Conservation (phyloP, 2,797 vertebrate genomes). For the Cirrhinus molitorella region DNA sequence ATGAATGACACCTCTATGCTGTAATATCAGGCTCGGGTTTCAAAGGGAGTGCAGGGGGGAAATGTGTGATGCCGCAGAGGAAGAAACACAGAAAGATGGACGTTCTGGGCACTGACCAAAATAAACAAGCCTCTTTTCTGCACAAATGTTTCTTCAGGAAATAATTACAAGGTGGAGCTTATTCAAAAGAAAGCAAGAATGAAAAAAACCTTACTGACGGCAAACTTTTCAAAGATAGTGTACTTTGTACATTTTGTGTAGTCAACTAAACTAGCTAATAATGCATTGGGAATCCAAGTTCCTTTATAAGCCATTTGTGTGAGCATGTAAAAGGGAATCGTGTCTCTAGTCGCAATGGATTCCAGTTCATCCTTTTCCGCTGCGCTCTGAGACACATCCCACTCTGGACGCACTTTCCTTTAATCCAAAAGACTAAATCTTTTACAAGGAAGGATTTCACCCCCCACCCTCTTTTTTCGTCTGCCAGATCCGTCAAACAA, state of each 20-base stretch:
- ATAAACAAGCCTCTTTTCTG: conserved; percentile 53
- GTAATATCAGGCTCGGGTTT: conserved; percentile 55
- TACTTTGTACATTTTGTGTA: background rate
- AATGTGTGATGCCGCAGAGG: conserved; percentile 36
- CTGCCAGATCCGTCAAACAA: conserved; percentile 77
- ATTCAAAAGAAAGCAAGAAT: background rate
- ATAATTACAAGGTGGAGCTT: conserved; percentile 50
- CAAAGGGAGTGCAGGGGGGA: conserved; percentile 37
- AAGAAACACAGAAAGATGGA: conserved; percentile 26
- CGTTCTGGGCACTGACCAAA: conserved; percentile 49
- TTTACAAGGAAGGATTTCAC: conserved; percentile 75
- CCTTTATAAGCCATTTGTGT: conserved; percentile 20
- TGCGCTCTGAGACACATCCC: conserved; percentile 32
- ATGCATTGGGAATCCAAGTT: conserved; percentile 15
- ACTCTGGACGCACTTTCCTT: conserved; percentile 67
- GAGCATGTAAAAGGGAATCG: conserved; percentile 2
- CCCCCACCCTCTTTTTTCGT: conserved; percentile 64
- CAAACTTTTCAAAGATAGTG: background rate
- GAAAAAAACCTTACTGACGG: background rate
- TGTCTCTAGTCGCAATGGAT: conserved; percentile 26
- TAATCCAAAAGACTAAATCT: conserved; percentile 78
- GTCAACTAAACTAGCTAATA: background rate
- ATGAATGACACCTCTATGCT: conserved; percentile 32
- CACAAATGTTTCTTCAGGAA: conserved; percentile 51
- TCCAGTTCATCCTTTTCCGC: conserved; percentile 36